These are phyloP conservation scores for Ormyrus rosae DNA, from an alignment of 2,888 invertebrate species.

Conservation along the genomic window DNA sequence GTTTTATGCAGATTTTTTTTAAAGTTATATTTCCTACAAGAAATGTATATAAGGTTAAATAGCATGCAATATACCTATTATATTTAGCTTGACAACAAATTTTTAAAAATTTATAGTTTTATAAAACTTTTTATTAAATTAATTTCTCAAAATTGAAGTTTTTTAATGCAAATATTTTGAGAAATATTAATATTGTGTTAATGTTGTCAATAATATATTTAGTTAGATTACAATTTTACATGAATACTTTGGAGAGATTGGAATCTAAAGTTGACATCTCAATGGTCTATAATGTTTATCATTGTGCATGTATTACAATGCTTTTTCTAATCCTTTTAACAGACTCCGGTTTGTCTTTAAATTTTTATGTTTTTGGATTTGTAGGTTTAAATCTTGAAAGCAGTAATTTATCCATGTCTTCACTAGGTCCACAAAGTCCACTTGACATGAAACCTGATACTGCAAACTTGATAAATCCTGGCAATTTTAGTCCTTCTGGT, in stretches of 20 bases:
- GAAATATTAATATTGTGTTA: too few species aligned
- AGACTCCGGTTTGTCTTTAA: background rate
- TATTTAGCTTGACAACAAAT: too few species aligned
- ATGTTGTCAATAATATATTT: too few species aligned
- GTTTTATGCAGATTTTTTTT: too few species aligned
- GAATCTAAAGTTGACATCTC: background rate
- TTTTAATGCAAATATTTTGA: too few species aligned
- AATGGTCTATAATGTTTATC: background rate
- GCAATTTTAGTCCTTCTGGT: slow-evolving; percentile 80
- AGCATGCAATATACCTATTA: too few species aligned
- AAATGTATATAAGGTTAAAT: too few species aligned
- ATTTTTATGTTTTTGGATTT: slow-evolving; percentile 72
- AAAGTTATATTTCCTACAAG: too few species aligned
- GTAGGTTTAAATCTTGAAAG: slow-evolving; percentile 86
- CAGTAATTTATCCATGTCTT: slow-evolving; percentile 81
- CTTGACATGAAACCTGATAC: slow-evolving; percentile 94
- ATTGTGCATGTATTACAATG: background rate
- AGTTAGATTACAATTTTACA: too few species aligned
- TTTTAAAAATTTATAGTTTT: too few species aligned
- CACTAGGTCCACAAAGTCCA: slow-evolving; percentile 89
- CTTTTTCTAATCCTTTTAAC: background rate
- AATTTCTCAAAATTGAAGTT: too few species aligned
- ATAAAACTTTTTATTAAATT: too few species aligned
- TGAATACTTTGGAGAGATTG: background rate
- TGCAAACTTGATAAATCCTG: slow-evolving; percentile 81